Percentiles rank a stretch among this genome's conserved stretches.
These are phyloP conservation scores for Atta colombica DNA, from an alignment of 1,140 invertebrate genomes.

Conservation along the genomic window DNA sequence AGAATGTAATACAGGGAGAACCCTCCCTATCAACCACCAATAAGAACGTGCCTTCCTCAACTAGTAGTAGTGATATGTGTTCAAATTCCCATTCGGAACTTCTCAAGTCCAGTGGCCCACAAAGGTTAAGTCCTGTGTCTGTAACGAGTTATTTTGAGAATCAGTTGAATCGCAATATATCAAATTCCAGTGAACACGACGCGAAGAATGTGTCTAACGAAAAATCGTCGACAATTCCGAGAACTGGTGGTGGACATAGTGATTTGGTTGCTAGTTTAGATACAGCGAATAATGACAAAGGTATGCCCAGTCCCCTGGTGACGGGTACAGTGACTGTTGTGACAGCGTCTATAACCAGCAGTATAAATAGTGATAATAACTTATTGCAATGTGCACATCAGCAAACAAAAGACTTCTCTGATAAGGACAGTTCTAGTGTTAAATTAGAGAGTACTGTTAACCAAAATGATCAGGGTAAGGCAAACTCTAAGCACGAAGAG, in stretches of 20 bases:
- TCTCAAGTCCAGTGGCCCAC: constrained; percentile 79
- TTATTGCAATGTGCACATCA: constrained; percentile 79
- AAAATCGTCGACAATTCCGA: constrained; percentile 68
- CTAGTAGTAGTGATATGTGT: constrained; percentile 86
- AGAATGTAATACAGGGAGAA: constrained; percentile 72
- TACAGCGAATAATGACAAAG: constrained; percentile 67
- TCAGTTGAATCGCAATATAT: constrained; percentile 76
- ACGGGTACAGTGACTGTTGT: constrained; percentile 75
- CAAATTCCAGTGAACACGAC: constrained; percentile 73
- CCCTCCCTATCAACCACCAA: constrained; percentile 79
- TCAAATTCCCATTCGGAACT: constrained; percentile 84
- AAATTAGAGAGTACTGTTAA: constrained; percentile 76
- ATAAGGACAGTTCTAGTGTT: constrained; percentile 71
- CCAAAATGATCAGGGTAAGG: constrained; percentile 77
- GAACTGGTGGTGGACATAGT: constrained; percentile 69
- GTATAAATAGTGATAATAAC: constrained; percentile 78
- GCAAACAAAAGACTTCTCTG: constrained; percentile 73
- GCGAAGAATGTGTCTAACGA: constrained; percentile 67
- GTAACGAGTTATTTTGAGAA: constrained; percentile 80
- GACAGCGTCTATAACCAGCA: constrained; percentile 66
- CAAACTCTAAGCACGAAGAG: constrained; percentile 68
- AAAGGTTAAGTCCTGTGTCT: constrained; percentile 79
- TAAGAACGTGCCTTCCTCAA: constrained; percentile 87
- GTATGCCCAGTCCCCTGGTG: constrained; percentile 72
- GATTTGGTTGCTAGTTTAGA: constrained; percentile 71